Percentiles rank a stretch among this genome's conserved stretches.
Conservation (phyloP, 2,888 invertebrate genomes). For the Eudasyphora cyanicolor region DNA sequence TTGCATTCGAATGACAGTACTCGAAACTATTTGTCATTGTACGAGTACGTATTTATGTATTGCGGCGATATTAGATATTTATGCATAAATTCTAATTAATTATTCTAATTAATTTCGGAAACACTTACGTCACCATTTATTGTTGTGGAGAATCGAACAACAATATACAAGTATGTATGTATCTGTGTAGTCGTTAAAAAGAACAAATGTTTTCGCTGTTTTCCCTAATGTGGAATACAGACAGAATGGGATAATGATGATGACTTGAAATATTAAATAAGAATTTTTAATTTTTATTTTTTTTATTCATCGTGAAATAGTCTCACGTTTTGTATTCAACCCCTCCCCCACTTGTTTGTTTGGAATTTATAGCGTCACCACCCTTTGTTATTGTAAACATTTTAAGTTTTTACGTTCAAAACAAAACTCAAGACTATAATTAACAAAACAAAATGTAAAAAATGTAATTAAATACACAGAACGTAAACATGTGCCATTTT, state of each 20-base stretch:
- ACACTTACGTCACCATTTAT: slow-evolving; percentile 1
- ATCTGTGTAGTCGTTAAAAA: too few relatives aligned
- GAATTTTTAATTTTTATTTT: slow-evolving; percentile 15
- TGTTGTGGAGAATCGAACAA: not conserved
- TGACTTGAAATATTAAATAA: slow-evolving; percentile 1
- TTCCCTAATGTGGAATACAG: not conserved
- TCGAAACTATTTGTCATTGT: not conserved
- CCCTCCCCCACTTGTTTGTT: not conserved
- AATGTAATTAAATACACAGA: too few relatives aligned
- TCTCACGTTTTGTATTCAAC: slow-evolving; percentile 5
- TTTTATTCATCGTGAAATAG: not conserved
- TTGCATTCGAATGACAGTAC: not conserved
- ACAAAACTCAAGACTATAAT: not conserved
- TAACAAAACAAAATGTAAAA: too few relatives aligned
- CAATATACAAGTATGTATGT: not conserved
- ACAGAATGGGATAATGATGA: not conserved
- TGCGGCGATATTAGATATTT: not conserved
- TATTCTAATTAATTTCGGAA: slow-evolving; percentile 24
- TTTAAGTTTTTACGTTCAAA: not conserved
- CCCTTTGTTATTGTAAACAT: not conserved
- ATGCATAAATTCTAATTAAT: slow-evolving; percentile 19
- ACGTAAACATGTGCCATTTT: too few relatives aligned
- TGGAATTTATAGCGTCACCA: too few relatives aligned
- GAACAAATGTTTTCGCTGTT: not conserved
- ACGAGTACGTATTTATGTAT: not conserved